These are phyloP conservation scores for Lutjanus campechanus DNA, from an alignment of 2,797 vertebrate species.

Conservation along the genomic window DNA sequence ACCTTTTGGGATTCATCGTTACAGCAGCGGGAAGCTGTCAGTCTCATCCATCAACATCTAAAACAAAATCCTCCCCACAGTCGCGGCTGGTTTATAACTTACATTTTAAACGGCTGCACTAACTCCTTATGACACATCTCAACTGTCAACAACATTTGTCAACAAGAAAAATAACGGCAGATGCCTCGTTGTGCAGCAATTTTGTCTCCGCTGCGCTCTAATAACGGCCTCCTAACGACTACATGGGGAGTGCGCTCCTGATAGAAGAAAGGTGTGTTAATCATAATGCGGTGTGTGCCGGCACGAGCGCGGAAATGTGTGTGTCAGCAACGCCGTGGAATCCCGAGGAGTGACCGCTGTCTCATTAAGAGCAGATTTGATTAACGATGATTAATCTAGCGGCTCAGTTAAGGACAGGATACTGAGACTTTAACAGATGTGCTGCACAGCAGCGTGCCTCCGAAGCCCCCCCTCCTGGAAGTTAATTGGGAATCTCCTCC, in stretches of 20 bases:
- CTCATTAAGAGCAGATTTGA: constrained; percentile 75
- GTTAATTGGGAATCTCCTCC: constrained; percentile 78
- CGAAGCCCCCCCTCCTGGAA: constrained; percentile 52
- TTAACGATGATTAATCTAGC: constrained; percentile 78
- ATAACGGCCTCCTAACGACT: constrained; percentile 51
- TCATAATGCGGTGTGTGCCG: constrained; percentile 52
- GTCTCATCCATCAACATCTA: constrained; percentile 52
- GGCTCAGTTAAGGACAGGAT: constrained; percentile 54
- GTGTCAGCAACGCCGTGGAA: constrained; percentile 53
- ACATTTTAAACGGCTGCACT: constrained; percentile 35
- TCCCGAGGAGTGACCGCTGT: constrained; percentile 57
- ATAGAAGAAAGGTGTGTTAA: constrained; percentile 59
- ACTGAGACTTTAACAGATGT: constrained; percentile 74
- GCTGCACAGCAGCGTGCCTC: constrained; percentile 45
- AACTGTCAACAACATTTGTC: constrained; percentile 42
- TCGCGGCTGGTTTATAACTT: constrained; percentile 38
- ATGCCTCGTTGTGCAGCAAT: constrained; percentile 48
- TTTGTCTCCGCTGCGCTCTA: constrained; percentile 57
- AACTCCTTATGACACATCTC: constrained; percentile 44
- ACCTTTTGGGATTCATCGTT: constrained; percentile 50
- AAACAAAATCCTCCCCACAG: constrained; percentile 45
- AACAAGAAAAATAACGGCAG: constrained; percentile 53
- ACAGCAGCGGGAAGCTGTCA: constrained; percentile 18
- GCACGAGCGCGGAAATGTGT: constrained; percentile 32
- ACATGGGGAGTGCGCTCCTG: constrained; percentile 38